Percentiles rank a stretch among this genome's conserved stretches.
Evolutionary conservation across 2,888 invertebrate species (phyloP).

Genomic region (Acleris sparsana): DNA sequence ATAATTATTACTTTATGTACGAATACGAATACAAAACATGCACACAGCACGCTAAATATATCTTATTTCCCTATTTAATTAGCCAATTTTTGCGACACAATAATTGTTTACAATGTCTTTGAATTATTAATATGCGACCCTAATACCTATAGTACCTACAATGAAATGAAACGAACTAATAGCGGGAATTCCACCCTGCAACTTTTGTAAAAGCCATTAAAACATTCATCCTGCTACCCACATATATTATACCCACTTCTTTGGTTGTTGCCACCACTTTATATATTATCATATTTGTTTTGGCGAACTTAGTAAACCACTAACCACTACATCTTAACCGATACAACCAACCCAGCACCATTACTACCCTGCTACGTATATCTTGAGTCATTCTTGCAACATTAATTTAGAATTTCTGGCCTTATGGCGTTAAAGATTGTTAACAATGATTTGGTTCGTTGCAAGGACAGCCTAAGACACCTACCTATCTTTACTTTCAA

Average conservation of each 20-base stretch:
- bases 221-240: neutral
- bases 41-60: conserved; percentile 24
- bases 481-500: neutral
- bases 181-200: too few species aligned
- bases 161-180: too few species aligned
- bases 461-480: conserved; percentile 20
- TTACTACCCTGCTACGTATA: conserved; percentile 58
- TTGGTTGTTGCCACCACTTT: neutral
- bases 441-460: neutral
- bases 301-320: conserved; percentile 13
- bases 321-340: conserved; percentile 20
- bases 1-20: conserved; percentile 12
- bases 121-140: neutral
- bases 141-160: too few species aligned
- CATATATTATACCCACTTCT: neutral
- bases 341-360: conserved; percentile 58
- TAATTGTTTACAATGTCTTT: conserved; percentile 30
- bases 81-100: conserved; percentile 37
- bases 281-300: neutral
- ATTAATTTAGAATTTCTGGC: neutral
- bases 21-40: conserved; percentile 30
- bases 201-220: too few species aligned
- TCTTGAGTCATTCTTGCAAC: conserved; percentile 10
- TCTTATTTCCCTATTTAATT: conserved; percentile 26
- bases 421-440: neutral